phyloP scores from a whole-genome alignment of 2,888 invertebrate genomes.

The Amphimallon solstitiale region DNA sequence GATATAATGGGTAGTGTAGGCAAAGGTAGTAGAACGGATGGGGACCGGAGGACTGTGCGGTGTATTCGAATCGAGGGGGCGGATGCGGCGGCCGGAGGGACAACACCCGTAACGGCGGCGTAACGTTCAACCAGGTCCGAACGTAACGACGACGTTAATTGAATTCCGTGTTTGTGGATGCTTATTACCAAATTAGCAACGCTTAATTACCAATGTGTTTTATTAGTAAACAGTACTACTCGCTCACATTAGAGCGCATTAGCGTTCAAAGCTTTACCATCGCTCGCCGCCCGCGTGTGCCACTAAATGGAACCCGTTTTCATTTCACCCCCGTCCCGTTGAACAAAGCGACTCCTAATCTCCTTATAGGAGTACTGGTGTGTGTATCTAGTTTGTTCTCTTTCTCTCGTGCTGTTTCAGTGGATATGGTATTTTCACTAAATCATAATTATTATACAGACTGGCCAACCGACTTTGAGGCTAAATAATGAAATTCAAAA shows the following conservation, averaged over 20 bases:
- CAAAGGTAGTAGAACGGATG: constrained; percentile 32
- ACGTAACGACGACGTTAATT: constrained; percentile 52
- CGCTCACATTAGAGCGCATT: constrained; percentile 61
- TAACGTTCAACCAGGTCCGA: constrained; percentile 37
- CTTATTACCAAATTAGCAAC: constrained; percentile 65
- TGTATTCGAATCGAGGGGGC: neutral
- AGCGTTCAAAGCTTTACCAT: constrained; percentile 58
- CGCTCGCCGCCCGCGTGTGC: constrained; percentile 42
- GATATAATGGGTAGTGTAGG: constrained; percentile 12
- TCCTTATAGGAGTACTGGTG: constrained; percentile 3
- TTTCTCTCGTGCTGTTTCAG: too few relatives aligned
- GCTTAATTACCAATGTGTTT: constrained; percentile 65
- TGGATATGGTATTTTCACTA: too few relatives aligned
- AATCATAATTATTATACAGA: too few relatives aligned
- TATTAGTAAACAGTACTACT: constrained; percentile 63
- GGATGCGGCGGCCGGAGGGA: neutral
- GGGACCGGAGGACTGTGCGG: neutral
- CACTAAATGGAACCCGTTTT: constrained; percentile 51
- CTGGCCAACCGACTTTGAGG: too few relatives aligned
- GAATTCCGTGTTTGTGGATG: constrained; percentile 64
- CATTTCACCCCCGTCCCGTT: constrained; percentile 51
- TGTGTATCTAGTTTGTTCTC: too few relatives aligned
- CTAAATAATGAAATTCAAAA: too few relatives aligned
- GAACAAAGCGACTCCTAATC: constrained; percentile 50
- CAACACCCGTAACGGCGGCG: constrained; percentile 9